Percentiles rank a stretch among this genome's conserved stretches.
phyloP scores from a whole-genome alignment of 2,797 vertebrate species.

The Cyclura pinguis region DNA sequence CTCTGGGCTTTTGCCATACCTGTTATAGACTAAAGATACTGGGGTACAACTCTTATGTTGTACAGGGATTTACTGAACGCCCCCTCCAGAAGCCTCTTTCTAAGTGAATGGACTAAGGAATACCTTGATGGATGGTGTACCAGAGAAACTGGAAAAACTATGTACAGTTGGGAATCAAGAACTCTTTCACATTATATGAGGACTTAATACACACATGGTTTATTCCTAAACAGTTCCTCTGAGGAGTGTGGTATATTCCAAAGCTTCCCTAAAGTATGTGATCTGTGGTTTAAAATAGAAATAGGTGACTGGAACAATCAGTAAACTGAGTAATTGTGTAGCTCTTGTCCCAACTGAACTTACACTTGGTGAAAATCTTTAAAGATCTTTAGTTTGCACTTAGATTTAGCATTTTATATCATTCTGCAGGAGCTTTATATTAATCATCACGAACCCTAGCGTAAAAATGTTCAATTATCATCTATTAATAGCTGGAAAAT shows the following conservation, averaged over 20 bases:
- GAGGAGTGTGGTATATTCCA: background rate
- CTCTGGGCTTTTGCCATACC: no score
- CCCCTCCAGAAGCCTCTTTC: no score
- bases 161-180: background rate
- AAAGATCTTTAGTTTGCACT: background rate
- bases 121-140: background rate
- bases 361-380: background rate
- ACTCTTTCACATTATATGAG: no score
- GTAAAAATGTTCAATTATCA: background rate
- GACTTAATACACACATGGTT: background rate
- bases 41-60: background rate
- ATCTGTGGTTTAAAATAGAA: background rate
- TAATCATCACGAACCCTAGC: background rate
- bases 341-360: background rate
- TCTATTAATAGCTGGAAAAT: background rate
- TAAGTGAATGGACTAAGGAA: background rate
- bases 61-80: background rate
- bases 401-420: background rate
- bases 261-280: background rate
- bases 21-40: background rate
- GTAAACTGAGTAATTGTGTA: background rate
- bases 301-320: background rate
- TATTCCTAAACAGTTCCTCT: background rate
- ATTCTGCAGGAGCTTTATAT: background rate
- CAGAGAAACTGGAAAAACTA: background rate